These are phyloP conservation scores for Ochlodes sylvanus DNA, from an alignment of 2,888 invertebrate species.

Conservation along the genomic window DNA sequence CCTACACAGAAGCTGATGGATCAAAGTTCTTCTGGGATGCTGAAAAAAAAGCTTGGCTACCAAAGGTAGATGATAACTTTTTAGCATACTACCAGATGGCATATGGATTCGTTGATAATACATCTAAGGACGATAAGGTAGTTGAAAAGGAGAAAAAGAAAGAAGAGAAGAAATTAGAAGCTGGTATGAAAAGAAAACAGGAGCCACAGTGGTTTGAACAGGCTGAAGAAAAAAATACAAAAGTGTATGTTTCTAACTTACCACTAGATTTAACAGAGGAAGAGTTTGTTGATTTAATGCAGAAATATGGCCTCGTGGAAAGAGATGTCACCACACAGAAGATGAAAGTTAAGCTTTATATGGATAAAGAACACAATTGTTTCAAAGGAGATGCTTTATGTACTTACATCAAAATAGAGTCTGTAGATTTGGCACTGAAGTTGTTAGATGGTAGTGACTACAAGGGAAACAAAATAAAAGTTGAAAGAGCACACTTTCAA, in stretches of 20 bases:
- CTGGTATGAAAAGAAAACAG: slow-evolving; percentile 81
- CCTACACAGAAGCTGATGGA: slow-evolving; percentile 94
- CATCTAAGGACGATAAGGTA: slow-evolving; percentile 57
- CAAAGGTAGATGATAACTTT: slow-evolving; percentile 98
- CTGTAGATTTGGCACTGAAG: slow-evolving; percentile 95
- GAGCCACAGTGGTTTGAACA: slow-evolving; percentile 96
- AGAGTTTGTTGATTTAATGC: slow-evolving; percentile 96
- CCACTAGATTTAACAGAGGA: slow-evolving; percentile 95
- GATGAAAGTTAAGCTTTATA: slow-evolving; percentile 96
- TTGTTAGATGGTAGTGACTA: slow-evolving; percentile 95
- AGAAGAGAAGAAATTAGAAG: slow-evolving; percentile 70
- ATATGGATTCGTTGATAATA: slow-evolving; percentile 93
- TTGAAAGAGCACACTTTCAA: slow-evolving; percentile 97
- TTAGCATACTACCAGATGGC: slow-evolving; percentile 98
- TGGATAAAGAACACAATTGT: slow-evolving; percentile 90
- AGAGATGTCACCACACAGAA: slow-evolving; percentile 91
- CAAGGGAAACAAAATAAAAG: slow-evolving; percentile 92
- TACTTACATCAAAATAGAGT: slow-evolving; percentile 98
- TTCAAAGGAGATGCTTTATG: slow-evolving; percentile 98
- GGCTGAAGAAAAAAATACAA: slow-evolving; percentile 93
- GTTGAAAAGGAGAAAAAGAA: slow-evolving; percentile 63
- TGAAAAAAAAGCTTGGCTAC: slow-evolving; percentile 97
- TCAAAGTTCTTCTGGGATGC: slow-evolving; percentile 96
- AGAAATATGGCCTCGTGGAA: slow-evolving; percentile 98
- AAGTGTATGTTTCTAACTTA: slow-evolving; percentile 97